Percentiles rank a stretch among this genome's conserved stretches.
Evolutionary conservation across 64 coral and sea anemone genomes (phyloP).

Genomic region (Stichodactyla mertensii): DNA sequence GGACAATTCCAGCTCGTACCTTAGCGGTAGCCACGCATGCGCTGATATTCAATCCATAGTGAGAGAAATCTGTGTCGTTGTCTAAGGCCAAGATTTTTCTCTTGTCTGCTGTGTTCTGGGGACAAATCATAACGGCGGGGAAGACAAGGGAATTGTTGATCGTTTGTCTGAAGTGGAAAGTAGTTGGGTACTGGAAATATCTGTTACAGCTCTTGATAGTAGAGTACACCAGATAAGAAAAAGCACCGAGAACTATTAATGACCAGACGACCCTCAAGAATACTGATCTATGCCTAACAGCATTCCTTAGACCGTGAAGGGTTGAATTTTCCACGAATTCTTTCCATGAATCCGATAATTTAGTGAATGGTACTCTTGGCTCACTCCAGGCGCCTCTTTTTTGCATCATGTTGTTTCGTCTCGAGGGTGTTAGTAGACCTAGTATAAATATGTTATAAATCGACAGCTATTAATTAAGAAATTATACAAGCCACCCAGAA

Average conservation of each 20-base stretch:
- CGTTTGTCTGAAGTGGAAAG: slow-evolving; percentile 14
- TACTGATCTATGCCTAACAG: background rate
- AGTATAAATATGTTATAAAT: no score
- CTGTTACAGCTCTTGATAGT: background rate
- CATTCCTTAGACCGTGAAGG: slow-evolving; percentile 34
- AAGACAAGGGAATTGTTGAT: slow-evolving; percentile 4
- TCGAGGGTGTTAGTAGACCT: no score
- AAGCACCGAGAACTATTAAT: background rate
- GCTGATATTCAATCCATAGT: slow-evolving; percentile 57
- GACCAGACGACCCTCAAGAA: slow-evolving; percentile 30
- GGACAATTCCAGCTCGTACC: slow-evolving; percentile 26
- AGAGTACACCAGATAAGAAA: slow-evolving; percentile 25
- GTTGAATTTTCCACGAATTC: slow-evolving; percentile 28
- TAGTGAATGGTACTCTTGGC: background rate
- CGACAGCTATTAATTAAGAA: no score
- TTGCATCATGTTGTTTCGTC: background rate
- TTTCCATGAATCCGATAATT: slow-evolving; percentile 1
- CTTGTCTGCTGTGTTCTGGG: background rate
- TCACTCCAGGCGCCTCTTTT: background rate
- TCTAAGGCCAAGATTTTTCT: background rate
- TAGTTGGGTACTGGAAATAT: slow-evolving; percentile 3
- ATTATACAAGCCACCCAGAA: no score
- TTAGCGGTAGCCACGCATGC: slow-evolving; percentile 52
- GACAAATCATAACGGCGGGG: slow-evolving; percentile 38
- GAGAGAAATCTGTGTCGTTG: background rate